Conservation (phyloP, 2,113 vertebrate species). For the Nematolebias whitei region DNA sequence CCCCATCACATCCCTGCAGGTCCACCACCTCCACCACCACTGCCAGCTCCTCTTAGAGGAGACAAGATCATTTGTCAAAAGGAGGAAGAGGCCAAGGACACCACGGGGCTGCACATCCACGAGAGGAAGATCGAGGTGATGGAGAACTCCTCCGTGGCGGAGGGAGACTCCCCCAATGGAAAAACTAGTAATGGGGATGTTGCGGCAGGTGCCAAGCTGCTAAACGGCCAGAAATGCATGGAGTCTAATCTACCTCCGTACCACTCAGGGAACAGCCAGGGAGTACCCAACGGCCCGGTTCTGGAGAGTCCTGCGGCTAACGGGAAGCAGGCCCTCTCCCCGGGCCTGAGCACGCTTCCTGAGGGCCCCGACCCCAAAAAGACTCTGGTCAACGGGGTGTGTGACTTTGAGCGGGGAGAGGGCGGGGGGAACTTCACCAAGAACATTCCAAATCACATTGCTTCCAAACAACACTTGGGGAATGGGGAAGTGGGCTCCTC, state of each 20-base stretch:
- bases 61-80: constrained; percentile 99
- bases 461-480: constrained; percentile 97
- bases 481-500: constrained; percentile 93
- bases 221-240: constrained; percentile 96
- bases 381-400: constrained; percentile 95
- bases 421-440: constrained; percentile 89
- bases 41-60: constrained; percentile 91
- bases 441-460: constrained; percentile 99
- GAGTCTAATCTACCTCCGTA: constrained; percentile 99
- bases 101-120: constrained; percentile 96
- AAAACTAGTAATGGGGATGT: constrained; percentile 95
- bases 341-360: constrained; percentile 68
- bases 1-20: constrained; percentile 74
- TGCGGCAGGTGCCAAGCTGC: constrained; percentile 89
- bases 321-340: constrained; percentile 89
- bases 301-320: constrained; percentile 86
- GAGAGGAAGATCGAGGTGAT: constrained; percentile 99
- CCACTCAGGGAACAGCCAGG: constrained; percentile 99
- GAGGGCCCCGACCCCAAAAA: constrained; percentile 91
- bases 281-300: constrained; percentile 90
- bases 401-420: constrained; percentile 92
- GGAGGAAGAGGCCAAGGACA: constrained; percentile 99
- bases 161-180: constrained; percentile 78
- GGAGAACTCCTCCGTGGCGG: constrained; percentile 94
- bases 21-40: constrained; percentile 74